A percentile compares a stretch with the other conserved stretches of the same genome.
These are phyloP conservation scores for Eudasyphora cyanicolor DNA, from an alignment of 2,888 invertebrate species.

Conservation along the genomic window DNA sequence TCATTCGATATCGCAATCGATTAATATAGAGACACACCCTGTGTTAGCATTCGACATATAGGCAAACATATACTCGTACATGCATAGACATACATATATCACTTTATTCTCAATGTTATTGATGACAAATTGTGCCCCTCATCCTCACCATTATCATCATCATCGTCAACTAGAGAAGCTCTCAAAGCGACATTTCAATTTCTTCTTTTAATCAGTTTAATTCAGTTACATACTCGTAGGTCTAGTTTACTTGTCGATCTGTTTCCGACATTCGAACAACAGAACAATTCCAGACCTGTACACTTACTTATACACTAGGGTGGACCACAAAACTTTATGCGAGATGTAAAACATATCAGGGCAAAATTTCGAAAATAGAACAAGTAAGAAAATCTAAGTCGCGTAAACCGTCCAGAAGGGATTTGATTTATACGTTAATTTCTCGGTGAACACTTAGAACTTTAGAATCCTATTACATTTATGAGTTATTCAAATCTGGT, in stretches of 20 bases:
- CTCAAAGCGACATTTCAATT: slow-evolving; percentile 54
- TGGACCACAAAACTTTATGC: too few relatives aligned
- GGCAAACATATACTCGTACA: too few relatives aligned
- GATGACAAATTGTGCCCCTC: neutral
- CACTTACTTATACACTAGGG: too few relatives aligned
- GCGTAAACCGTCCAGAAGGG: too few relatives aligned
- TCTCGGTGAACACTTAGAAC: too few relatives aligned
- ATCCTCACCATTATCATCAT: neutral
- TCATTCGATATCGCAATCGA: slow-evolving; percentile 10
- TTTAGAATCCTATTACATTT: too few relatives aligned
- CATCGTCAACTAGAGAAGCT: neutral
- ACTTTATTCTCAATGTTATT: neutral
- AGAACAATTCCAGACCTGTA: neutral
- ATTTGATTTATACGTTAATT: too few relatives aligned
- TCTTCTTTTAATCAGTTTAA: slow-evolving; percentile 58
- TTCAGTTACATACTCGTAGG: slow-evolving; percentile 41
- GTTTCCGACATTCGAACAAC: neutral
- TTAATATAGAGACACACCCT: neutral
- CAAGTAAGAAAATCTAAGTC: too few relatives aligned
- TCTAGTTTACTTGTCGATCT: slow-evolving; percentile 54
- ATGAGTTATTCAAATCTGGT: too few relatives aligned
- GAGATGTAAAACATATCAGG: too few relatives aligned
- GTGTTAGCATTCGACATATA: neutral
- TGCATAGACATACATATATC: too few relatives aligned
- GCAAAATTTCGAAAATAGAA: too few relatives aligned